Evolutionary conservation across 1,140 invertebrate genomes (phyloP).

Genomic region (Magallana angulata): DNA sequence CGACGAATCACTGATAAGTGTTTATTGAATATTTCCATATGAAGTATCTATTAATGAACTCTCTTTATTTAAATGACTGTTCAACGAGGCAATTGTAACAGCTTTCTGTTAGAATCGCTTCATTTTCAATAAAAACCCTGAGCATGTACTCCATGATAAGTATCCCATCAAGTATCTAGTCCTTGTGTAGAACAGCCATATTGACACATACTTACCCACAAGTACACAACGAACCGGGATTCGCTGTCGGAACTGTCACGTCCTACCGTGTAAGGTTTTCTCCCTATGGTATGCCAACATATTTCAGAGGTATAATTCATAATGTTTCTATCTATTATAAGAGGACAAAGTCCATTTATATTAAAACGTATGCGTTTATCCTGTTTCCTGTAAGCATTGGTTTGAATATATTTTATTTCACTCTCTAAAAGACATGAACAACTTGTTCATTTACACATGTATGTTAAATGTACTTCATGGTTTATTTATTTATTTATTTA

Average conservation of each 20-base stretch:
- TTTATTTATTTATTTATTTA: no score
- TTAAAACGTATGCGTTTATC: no score
- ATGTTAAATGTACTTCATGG: no score
- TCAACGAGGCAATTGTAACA: slow-evolving; percentile 30
- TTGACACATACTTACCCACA: slow-evolving; percentile 22
- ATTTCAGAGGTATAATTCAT: no score
- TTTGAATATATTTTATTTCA: no score
- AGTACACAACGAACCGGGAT: slow-evolving; percentile 6
- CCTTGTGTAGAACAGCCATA: slow-evolving; percentile 21
- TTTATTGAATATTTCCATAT: slow-evolving; percentile 38
- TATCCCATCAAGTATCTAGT: slow-evolving; percentile 36
- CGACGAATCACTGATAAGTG: slow-evolving; percentile 29
- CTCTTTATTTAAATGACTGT: slow-evolving; percentile 38
- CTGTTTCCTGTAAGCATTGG: no score
- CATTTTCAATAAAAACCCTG: slow-evolving; percentile 27
- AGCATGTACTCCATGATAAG: slow-evolving; percentile 24
- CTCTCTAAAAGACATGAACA: no score
- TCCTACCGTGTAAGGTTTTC: slow-evolving; percentile 2
- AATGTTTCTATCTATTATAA: no score
- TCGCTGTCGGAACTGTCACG: neutral
- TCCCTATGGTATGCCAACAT: neutral
- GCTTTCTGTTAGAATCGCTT: slow-evolving; percentile 34
- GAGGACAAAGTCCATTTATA: no score
- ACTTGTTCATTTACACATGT: no score
- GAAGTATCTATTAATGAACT: slow-evolving; percentile 38